Evolutionary conservation across 1,140 invertebrate genomes (phyloP), one percentile per base, ranked within the genome.

Genomic region (Olivierus martensii): DNA sequence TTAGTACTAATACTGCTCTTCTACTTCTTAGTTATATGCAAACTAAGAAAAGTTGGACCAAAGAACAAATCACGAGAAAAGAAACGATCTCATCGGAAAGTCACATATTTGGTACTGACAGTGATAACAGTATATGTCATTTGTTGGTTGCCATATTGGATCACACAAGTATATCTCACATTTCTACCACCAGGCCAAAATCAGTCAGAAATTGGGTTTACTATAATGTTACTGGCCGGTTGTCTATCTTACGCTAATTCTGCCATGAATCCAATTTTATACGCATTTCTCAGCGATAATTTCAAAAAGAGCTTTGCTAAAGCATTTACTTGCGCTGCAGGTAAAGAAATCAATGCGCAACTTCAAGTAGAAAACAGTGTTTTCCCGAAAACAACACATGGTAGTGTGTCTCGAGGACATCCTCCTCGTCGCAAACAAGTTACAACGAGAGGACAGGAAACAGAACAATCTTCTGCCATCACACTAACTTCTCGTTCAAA

Each of bases 141-240:
- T 14, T 98, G 94, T 69, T 99, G 93, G 93, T 71, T 93, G 34
- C 93, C 93, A 0, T 95, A 95, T 66, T 97, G 92, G 92, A 77
- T 91, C 4, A 85, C 82, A 1, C 81, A 83, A 62, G 63, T 79
- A 42, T 61, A 65, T 51, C 59, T 65, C 17, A 60, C 60, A 5
- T 60, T 65, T 36, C 17, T 54, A 21, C 52, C 57, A 3, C 49
- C 62, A 4, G 49, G 42, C 9, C 48, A 53, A 12, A 36, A 47
- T 0, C 73, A 81, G 48, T 80, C 79, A 49, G 80, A 82, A 44
- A 79, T 76, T 9, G 77, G 74, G 0, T 75, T 89, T 55, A 82
- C 81, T 3, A 77, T 86, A 0, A 87, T 88, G 61, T 70, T 93
- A 1, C 73, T 91, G 11, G 83, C 84, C 1, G 84, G 84, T 1